Conservation (phyloP, 2,888 invertebrate species). For the Sphaeridia pumilis region DNA sequence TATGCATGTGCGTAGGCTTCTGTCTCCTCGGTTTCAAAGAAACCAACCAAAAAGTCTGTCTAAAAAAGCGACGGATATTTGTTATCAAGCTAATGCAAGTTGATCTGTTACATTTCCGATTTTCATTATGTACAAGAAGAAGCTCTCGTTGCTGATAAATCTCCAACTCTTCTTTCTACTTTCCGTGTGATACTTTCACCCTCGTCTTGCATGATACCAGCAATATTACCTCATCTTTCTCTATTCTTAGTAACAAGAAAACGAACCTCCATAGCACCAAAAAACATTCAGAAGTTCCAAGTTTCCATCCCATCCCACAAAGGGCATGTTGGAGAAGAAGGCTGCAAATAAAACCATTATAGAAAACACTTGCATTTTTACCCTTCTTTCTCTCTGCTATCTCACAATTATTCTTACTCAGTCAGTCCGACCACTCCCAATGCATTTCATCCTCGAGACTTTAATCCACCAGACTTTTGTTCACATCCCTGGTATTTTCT, state of each 20-base stretch:
- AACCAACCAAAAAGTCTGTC: background rate
- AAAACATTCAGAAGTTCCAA: too few relatives aligned
- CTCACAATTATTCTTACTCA: conserved; percentile 3
- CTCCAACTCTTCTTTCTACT: too few relatives aligned
- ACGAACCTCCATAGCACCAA: background rate
- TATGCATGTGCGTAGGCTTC: too few relatives aligned
- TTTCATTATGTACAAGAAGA: conserved; percentile 14
- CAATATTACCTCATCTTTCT: conserved; percentile 14
- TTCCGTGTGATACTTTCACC: conserved; percentile 10
- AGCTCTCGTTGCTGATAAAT: conserved; percentile 8
- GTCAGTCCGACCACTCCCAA: background rate
- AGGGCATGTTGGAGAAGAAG: background rate
- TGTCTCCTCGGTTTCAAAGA: too few relatives aligned
- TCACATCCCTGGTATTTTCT: too few relatives aligned
- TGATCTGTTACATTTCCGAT: conserved; percentile 18
- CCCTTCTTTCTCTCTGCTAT: conserved; percentile 4
- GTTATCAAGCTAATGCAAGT: conserved; percentile 17
- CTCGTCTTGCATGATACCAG: conserved; percentile 1
- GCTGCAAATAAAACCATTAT: conserved; percentile 1
- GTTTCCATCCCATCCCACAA: background rate
- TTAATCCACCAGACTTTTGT: too few relatives aligned
- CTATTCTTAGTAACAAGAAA: background rate
- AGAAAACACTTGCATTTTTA: background rate
- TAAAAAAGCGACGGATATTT: conserved; percentile 11
- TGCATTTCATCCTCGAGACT: conserved; percentile 1